Percentiles rank a stretch among this genome's conserved stretches.
These are phyloP conservation scores for Virgularia gustaviana DNA, from an alignment of 92 coral and sea anemone species.

Conservation along the genomic window DNA sequence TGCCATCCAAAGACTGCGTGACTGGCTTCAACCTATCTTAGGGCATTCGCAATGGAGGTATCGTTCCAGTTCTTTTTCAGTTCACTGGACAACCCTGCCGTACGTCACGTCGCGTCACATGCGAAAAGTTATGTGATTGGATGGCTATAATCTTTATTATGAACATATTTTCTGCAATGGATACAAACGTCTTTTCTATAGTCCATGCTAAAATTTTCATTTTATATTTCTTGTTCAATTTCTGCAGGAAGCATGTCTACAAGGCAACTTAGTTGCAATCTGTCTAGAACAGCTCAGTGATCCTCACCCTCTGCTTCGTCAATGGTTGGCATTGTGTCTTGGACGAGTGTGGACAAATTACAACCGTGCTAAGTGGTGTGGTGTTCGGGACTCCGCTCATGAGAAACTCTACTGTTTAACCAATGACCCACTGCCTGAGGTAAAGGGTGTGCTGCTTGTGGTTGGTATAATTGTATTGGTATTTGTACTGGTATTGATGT, in stretches of 20 bases:
- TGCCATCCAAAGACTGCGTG: no score
- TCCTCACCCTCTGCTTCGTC: conserved; percentile 87
- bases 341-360: conserved; percentile 84
- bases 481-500: background rate
- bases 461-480: no score
- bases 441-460: no score
- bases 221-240: background rate
- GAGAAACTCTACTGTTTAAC: conserved; percentile 81
- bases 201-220: background rate
- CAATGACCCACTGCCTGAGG: conserved; percentile 94
- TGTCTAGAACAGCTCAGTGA: conserved; percentile 91
- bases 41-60: no score
- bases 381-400: conserved; percentile 91
- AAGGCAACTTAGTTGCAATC: conserved; percentile 91
- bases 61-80: no score
- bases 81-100: no score
- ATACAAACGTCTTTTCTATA: no score
- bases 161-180: no score
- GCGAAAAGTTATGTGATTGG: no score
- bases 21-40: no score
- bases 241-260: conserved; percentile 78
- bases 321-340: conserved; percentile 92
- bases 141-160: no score
- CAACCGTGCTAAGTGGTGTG: conserved; percentile 96
- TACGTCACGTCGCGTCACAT: no score